Evolutionary conservation across 2,888 invertebrate species (phyloP).

Genomic region (Drosophila diplacantha): DNA sequence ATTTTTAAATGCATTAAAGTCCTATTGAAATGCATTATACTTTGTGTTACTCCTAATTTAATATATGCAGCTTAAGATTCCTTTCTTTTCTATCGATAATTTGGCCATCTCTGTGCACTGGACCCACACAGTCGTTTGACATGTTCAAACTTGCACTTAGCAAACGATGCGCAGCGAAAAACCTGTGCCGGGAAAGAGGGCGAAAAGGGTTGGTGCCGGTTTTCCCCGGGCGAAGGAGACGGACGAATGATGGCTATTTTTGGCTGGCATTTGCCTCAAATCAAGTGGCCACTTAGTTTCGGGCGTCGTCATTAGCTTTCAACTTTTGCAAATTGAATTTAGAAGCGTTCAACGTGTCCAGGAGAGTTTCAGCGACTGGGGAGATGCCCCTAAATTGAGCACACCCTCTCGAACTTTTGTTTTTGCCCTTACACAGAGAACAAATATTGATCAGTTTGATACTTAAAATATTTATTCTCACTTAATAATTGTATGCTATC

Average conservation of each 20-base stretch:
- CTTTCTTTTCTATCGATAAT: neutral
- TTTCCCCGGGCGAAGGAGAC: neutral
- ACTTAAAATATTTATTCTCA: neutral
- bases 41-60: neutral
- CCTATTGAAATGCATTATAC: neutral
- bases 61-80: neutral
- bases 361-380: neutral
- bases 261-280: conserved; percentile 38
- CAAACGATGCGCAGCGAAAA: conserved; percentile 1
- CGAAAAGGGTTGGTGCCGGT: conserved; percentile 1
- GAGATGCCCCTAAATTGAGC: neutral
- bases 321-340: conserved; percentile 65
- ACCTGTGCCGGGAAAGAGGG: conserved; percentile 11
- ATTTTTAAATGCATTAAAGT: neutral
- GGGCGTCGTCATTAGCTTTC: conserved; percentile 60
- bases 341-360: conserved; percentile 53
- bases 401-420: neutral
- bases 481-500: neutral
- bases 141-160: conserved; percentile 46
- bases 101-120: neutral
- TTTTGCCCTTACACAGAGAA: neutral
- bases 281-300: conserved; percentile 56
- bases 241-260: conserved; percentile 5
- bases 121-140: conserved; percentile 38
- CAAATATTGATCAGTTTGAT: neutral